Evolutionary conservation across 1,140 invertebrate genomes (phyloP), one percentile per base, ranked within the genome.

Genomic region (Diorhabda carinulata): DNA sequence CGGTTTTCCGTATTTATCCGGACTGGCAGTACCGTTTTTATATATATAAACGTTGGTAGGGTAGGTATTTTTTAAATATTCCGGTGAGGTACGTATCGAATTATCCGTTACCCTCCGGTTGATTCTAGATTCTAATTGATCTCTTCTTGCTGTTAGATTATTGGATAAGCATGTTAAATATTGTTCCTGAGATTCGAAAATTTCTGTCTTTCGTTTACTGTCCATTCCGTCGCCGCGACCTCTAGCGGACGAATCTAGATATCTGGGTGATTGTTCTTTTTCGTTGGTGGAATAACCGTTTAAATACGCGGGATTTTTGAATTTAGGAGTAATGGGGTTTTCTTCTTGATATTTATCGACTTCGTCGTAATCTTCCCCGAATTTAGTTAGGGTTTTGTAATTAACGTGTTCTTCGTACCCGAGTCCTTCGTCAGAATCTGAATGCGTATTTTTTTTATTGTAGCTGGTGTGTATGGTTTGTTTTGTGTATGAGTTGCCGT

Each of bases 351-450:
- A 69, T 62, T 74, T 74, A 40, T 74, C 69, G 8, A 70, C 69
- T 67, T 76, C 74, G 9, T 73, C 73, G 5, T 63, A 57, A 42
- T 76, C 72, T 61, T 79, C 76, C 5, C 75, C 75, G 56, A 79
- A 79, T 43, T 70, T 70, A 3, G 77, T 78, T 47, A 77, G 58
- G 5, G 71, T 68, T 62, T 75, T 76, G 57, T 74, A 75, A n/a
- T 72, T 73, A 3, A 70, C 70, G 62, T 84, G 84, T 25, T 86
- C 86, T 74, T 91, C 89, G 43, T 89, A 86, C 5, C 90, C 90
- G 1, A 92, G 77, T 0, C 90, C 90, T 78, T 92, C 90, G 73
- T 92, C 90, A 78, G 91, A 91, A 78, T 92, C 90, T 40, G 87
- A 89, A 70, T 87, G 74, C 66, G 64, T 83, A 80, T 77, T 74